These are phyloP conservation scores for Apostichopus leukothele DNA, from an alignment of 53 echinoderm and acorn worm genomes.

Conservation along the genomic window DNA sequence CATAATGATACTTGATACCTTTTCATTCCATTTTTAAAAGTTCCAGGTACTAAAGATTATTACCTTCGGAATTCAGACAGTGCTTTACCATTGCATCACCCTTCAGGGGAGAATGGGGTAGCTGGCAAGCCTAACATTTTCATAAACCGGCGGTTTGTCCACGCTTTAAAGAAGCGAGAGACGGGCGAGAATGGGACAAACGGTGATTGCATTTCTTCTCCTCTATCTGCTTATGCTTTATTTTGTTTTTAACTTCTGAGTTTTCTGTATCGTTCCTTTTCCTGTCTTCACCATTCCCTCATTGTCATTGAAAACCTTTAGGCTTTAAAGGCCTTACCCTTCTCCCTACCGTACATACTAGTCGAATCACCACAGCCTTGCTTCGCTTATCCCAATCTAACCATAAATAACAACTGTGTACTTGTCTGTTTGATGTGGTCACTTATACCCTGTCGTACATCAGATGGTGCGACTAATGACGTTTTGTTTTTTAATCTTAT, in stretches of 20 bases:
- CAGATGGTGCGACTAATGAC: too few relatives aligned
- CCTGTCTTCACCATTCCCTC: not conserved
- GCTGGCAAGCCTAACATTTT: not conserved
- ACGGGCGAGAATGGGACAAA: not conserved
- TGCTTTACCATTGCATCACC: not conserved
- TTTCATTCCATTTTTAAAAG: not conserved
- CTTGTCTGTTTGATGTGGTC: too few relatives aligned
- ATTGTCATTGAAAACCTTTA: too few relatives aligned
- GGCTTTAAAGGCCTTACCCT: too few relatives aligned
- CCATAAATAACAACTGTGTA: too few relatives aligned
- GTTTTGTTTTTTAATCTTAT: too few relatives aligned
- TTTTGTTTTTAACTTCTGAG: not conserved
- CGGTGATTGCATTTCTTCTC: conserved; percentile 1
- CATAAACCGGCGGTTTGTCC: not conserved
- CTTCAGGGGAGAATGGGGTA: not conserved
- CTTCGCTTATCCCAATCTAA: too few relatives aligned
- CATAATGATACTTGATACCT: too few relatives aligned
- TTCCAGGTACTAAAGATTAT: not conserved
- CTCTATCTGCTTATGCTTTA: not conserved
- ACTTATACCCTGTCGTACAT: too few relatives aligned
- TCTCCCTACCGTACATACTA: too few relatives aligned
- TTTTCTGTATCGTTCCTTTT: not conserved
- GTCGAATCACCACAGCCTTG: too few relatives aligned
- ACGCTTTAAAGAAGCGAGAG: conserved; percentile 3
- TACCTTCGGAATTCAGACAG: not conserved